Percentiles rank a stretch among this genome's conserved stretches.
These are phyloP conservation scores for Globodera rostochiensis DNA, from an alignment of 1,140 invertebrate species.

Conservation along the genomic window DNA sequence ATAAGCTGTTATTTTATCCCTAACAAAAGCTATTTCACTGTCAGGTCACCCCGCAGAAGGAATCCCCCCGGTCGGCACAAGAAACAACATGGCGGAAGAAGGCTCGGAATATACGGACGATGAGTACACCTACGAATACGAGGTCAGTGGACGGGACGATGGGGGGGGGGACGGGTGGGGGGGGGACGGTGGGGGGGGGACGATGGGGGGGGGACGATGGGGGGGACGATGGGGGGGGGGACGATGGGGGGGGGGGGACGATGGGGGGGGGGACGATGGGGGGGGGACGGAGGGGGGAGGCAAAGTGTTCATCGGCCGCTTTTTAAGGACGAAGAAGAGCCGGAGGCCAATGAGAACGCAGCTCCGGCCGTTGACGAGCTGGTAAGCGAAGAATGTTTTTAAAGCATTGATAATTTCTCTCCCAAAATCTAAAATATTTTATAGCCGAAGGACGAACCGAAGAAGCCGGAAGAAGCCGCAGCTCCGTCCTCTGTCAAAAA, in stretches of 20 bases:
- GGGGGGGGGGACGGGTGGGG: too few relatives aligned
- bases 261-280: too few relatives aligned
- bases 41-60: not conserved
- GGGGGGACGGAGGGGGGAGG: not conserved
- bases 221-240: too few relatives aligned
- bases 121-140: conserved; percentile 7
- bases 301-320: not conserved
- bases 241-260: too few relatives aligned
- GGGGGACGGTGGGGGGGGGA: not conserved
- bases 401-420: not conserved
- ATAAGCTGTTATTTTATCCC: not conserved
- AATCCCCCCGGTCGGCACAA: not conserved
- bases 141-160: not conserved
- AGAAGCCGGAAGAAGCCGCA: not conserved
- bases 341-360: conserved; percentile 1
- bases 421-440: not conserved
- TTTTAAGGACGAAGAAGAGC: conserved; percentile 5
- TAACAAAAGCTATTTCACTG: not conserved
- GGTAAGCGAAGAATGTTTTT: not conserved
- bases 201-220: too few relatives aligned
- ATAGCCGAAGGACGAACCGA: not conserved
- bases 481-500: not conserved
- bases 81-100: conserved; percentile 1
- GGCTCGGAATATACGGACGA: conserved; percentile 5
- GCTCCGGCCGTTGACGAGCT: not conserved